A percentile compares a stretch with the other conserved stretches of the same genome.
Evolutionary conservation across 37 sponge, comb jelly and placozoan species (phyloP).

Genomic region (Cliona cf. orientalis): DNA sequence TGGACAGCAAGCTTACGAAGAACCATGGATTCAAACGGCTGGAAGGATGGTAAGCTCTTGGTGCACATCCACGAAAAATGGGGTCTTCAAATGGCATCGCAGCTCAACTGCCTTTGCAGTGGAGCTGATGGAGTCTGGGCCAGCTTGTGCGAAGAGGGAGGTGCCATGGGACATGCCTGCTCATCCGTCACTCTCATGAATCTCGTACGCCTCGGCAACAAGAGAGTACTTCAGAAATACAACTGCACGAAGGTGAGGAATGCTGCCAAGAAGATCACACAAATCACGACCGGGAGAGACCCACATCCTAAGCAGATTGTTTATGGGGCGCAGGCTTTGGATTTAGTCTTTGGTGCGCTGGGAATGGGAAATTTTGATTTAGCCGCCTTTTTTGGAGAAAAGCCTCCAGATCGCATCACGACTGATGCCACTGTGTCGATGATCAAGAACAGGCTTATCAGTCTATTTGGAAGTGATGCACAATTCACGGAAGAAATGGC

Average conservation of each 20-base stretch:
- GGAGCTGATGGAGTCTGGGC: slow-evolving; percentile 93
- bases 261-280: slow-evolving; percentile 74
- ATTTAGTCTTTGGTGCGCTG: slow-evolving; percentile 74
- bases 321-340: slow-evolving; percentile 81
- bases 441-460: slow-evolving; percentile 63
- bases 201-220: slow-evolving; percentile 82
- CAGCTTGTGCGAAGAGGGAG: slow-evolving; percentile 88
- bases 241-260: slow-evolving; percentile 73
- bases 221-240: slow-evolving; percentile 68
- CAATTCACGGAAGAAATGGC: slow-evolving; percentile 72
- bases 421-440: slow-evolving; percentile 76
- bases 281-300: slow-evolving; percentile 64
- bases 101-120: slow-evolving; percentile 71
- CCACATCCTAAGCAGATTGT: slow-evolving; percentile 80
- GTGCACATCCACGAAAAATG: slow-evolving; percentile 87
- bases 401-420: slow-evolving; percentile 63
- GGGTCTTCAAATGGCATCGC: slow-evolving; percentile 72
- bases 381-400: slow-evolving; percentile 81
- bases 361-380: slow-evolving; percentile 74
- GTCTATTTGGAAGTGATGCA: slow-evolving; percentile 64
- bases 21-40: slow-evolving; percentile 76
- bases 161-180: slow-evolving; percentile 85
- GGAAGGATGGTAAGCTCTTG: slow-evolving; percentile 68
- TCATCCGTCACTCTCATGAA: slow-evolving; percentile 85
- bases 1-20: slow-evolving; percentile 80